Evolutionary conservation across 2,113 vertebrate genomes (phyloP).

Genomic region (Brachypteracias leptosomus): DNA sequence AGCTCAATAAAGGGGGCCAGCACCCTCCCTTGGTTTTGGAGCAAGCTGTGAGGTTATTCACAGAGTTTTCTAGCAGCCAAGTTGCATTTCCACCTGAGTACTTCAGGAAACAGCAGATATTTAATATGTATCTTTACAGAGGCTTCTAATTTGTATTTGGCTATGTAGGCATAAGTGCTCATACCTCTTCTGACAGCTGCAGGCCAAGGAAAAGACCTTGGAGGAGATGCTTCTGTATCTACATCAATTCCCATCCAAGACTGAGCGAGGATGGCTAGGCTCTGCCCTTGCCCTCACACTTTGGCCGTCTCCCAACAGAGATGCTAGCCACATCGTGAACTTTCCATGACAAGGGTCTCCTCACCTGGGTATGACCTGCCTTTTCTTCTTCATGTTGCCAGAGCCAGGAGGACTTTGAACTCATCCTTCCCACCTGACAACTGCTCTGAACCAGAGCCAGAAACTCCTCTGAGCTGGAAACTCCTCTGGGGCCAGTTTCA

Average conservation of each 20-base stretch:
- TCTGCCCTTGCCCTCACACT: background rate
- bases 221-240: background rate
- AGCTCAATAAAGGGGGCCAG: background rate
- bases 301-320: background rate
- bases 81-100: background rate
- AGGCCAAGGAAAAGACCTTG: background rate
- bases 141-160: background rate
- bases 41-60: background rate
- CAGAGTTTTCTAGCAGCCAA: accelerated
- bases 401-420: background rate
- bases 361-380: background rate
- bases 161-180: background rate
- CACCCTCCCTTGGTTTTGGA: background rate
- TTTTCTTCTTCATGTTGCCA: background rate
- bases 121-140: background rate
- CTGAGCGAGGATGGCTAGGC: background rate
- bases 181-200: background rate
- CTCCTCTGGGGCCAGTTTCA: background rate
- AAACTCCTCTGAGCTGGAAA: background rate
- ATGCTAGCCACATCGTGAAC: accelerated
- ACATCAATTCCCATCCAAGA: background rate
- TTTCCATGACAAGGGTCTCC: background rate
- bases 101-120: background rate
- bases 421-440: background rate
- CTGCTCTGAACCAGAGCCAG: background rate